Evolutionary conservation across 1,140 invertebrate genomes (phyloP), one percentile per base, ranked within the genome.

Genomic region (Drosophila gunungcola): DNA sequence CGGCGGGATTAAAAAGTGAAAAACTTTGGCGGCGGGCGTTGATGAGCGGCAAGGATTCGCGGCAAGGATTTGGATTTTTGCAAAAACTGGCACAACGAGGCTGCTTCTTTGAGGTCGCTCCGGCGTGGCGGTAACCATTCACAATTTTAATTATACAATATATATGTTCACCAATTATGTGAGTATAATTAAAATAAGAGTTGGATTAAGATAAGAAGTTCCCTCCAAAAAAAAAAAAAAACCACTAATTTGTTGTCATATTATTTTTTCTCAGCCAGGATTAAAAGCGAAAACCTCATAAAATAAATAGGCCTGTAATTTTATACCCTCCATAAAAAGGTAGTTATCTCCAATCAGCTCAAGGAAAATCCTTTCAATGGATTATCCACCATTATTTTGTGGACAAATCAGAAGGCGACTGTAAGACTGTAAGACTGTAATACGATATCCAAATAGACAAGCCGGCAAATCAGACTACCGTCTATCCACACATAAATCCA

Each of bases 1-100:
- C 29, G 45, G 11, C 13, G 73, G 84, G 62, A 83, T 88, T 88
- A 88, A 78, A 88, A 88, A 88, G 84, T 88, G 79, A 77, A 89
- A 88, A 88, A 83, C 79, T 88, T 89, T 89, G 83, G 55, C 75
- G 62, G 75, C 83, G 68, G 78, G 83, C 79, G 83, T 88, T 88
- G 84, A 88, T 88, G 79, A 88, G 79, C 72, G 67, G 46, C 73
- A 65, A 54, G 68, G 56, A 73, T 63, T 53, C 43, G 41, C 51
- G 34, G 55, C 63, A 57, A 62, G 41, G 72, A 74, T 49, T 48
- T 21, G 65, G 52, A 58, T 76, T 75, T 54, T 52, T 41, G 29
- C 38, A 10, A 41, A 43, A 48, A 65, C 46, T 45, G 51, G 29
- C 43, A 56, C 58, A 39, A 51, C 43, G 9, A 43, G 53, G 10